Percentiles rank a stretch among this genome's conserved stretches.
Conservation (phyloP, 1,140 invertebrate genomes). For the Papilio xuthus region DNA sequence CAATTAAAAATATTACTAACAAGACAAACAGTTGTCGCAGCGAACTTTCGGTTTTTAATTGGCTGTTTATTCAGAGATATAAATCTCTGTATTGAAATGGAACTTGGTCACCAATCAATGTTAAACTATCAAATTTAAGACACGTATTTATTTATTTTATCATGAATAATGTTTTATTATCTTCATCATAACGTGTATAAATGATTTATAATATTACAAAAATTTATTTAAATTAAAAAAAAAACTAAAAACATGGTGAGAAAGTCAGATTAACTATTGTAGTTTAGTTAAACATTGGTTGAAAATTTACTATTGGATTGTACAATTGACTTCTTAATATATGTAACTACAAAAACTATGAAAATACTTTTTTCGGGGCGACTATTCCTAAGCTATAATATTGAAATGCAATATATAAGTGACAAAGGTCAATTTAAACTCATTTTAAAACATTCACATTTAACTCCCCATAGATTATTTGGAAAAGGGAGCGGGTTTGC, state of each 20-base stretch:
- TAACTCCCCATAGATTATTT: conserved; percentile 54
- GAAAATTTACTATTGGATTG: not conserved
- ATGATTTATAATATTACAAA: too few relatives aligned
- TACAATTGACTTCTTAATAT: not conserved
- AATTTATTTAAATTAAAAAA: too few relatives aligned
- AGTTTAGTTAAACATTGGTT: not conserved
- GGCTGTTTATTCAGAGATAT: conserved; percentile 68
- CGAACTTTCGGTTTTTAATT: conserved; percentile 72
- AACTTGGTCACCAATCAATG: conserved; percentile 48
- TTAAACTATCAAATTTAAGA: not conserved
- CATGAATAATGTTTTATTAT: not conserved
- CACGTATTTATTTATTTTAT: not conserved
- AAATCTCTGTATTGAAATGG: conserved; percentile 59
- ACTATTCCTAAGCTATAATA: not conserved
- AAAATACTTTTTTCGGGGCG: not conserved
- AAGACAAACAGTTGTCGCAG: conserved; percentile 76
- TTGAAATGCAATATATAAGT: not conserved
- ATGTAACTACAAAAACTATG: not conserved
- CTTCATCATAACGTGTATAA: too few relatives aligned
- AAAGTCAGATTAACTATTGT: not conserved
- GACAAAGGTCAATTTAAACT: conserved; percentile 20
- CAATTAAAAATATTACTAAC: conserved; percentile 80
- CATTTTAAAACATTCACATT: conserved; percentile 38
- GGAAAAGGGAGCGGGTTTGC: conserved; percentile 49
- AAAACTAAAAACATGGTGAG: not conserved